Conservation (phyloP, 1,140 invertebrate species). For the Augochlora pura region DNA sequence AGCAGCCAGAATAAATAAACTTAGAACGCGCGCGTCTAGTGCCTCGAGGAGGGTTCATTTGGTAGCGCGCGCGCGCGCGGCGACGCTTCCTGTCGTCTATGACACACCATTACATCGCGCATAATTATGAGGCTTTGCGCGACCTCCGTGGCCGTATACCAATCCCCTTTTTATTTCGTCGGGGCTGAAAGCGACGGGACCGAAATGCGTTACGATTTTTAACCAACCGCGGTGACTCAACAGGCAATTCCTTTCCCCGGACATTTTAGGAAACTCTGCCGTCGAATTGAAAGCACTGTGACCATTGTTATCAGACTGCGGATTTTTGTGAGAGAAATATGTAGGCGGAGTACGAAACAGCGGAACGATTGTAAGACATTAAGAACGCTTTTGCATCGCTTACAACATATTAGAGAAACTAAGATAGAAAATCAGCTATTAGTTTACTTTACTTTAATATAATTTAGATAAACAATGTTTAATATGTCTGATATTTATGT, state of each 20-base stretch:
- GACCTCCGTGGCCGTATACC: not conserved
- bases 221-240: not conserved
- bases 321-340: too few species aligned
- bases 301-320: too few species aligned
- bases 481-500: too few species aligned
- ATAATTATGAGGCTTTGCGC: conserved; percentile 21
- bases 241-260: not conserved
- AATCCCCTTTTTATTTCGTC: not conserved
- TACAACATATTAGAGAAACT: too few species aligned
- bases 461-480: too few species aligned
- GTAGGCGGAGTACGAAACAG: too few species aligned
- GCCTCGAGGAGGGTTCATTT: conserved; percentile 1
- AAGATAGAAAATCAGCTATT: too few species aligned
- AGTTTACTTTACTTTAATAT: too few species aligned
- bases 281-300: too few species aligned
- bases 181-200: not conserved
- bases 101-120: conserved; percentile 20
- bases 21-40: not conserved
- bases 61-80: not conserved
- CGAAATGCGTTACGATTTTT: conserved; percentile 3
- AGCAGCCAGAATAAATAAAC: conserved; percentile 30
- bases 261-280: too few species aligned
- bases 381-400: too few species aligned
- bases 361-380: too few species aligned
- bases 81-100: conserved; percentile 25